These are phyloP conservation scores for Phenganax stokvisi DNA, from an alignment of 92 coral and sea anemone genomes.

Conservation along the genomic window DNA sequence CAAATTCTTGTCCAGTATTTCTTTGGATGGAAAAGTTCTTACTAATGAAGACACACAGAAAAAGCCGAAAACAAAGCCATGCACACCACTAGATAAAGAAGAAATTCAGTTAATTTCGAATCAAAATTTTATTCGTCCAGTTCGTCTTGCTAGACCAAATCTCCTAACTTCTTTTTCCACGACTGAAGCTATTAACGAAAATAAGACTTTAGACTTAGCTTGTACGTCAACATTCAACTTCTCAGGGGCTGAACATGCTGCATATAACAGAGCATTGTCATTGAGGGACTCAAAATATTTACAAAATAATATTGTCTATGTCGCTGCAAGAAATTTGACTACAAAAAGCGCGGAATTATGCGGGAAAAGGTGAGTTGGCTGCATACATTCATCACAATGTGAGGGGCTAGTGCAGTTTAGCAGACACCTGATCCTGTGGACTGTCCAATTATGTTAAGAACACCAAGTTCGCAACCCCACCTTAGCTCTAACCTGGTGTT, in stretches of 20 bases:
- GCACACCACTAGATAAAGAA: background rate
- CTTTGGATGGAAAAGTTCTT: slow-evolving; percentile 76
- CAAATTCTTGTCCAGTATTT: slow-evolving; percentile 81
- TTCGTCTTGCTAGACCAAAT: slow-evolving; percentile 42
- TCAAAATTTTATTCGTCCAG: slow-evolving; percentile 21
- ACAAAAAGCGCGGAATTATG: background rate
- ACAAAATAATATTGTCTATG: slow-evolving; percentile 4
- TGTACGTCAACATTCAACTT: slow-evolving; percentile 3
- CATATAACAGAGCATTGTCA: slow-evolving; percentile 1
- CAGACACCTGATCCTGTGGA: too few species aligned
- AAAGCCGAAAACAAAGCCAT: slow-evolving; percentile 16
- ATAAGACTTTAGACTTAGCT: slow-evolving; percentile 14
- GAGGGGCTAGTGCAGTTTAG: background rate
- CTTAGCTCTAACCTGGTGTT: too few species aligned
- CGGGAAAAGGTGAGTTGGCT: slow-evolving; percentile 27
- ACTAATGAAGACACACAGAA: slow-evolving; percentile 36
- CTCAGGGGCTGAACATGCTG: background rate
- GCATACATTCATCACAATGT: background rate
- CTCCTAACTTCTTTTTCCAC: slow-evolving; percentile 73
- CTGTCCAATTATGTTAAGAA: too few species aligned
- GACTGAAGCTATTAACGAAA: slow-evolving; percentile 49
- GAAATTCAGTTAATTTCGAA: slow-evolving; percentile 39
- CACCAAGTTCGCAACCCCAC: too few species aligned
- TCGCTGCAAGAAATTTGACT: background rate
- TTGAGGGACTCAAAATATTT: slow-evolving; percentile 18